Base-by-base conservation (phyloP, 1,140 invertebrate species). In the Tetramorium parvispinum region DNA sequence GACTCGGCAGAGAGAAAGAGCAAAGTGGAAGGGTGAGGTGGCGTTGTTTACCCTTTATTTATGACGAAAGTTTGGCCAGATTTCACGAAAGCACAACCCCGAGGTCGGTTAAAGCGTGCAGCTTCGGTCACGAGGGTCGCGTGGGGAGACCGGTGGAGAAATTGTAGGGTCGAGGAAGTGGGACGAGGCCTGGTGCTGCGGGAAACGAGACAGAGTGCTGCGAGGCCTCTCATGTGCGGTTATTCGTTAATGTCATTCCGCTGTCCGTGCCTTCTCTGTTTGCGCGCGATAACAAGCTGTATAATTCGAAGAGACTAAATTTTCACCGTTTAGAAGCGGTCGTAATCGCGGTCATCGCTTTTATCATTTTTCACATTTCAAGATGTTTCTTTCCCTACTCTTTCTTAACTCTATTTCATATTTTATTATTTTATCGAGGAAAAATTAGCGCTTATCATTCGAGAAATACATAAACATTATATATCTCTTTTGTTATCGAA, bases 21-120 rank as follows among this genome's bases (percentile, higher is more conserved):
- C 73, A 71, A 87, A 57, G 66, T 49, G 83, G 55, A 73, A 70
- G 83, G 43, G 40, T 49, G 82, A 73, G 63, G 57, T 71, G 63
- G 82, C 93, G 91, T 94, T 94, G 94, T 94, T 94, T 94, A 93
- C 93, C 93, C 93, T 93, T 94, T 94, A 94, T 94, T 94, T 94
- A 94, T 94, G 93, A 94, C 92, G 86, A 94, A 94, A 94, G 94
- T 94, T 94, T 93, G 91, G 88, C 90, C 90, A 93, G 94, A 94
- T 94, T 94, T 94, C 91, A 91, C 91, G 92, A 93, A 93, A 90
- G 91, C 89, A 90, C 89, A 90, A 83, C 83, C 91, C 85, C 76
- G 86, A 85, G 81, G 86, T 89, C 88, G 87, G 91, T 90, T 92
- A 91, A 92, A 90, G 89, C 87, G 90, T 73, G 87, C 86, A 75